phyloP scores from a whole-genome alignment of 30 jellyfish, hydroid and myxozoan species.

The Nemopilema nomurai region DNA sequence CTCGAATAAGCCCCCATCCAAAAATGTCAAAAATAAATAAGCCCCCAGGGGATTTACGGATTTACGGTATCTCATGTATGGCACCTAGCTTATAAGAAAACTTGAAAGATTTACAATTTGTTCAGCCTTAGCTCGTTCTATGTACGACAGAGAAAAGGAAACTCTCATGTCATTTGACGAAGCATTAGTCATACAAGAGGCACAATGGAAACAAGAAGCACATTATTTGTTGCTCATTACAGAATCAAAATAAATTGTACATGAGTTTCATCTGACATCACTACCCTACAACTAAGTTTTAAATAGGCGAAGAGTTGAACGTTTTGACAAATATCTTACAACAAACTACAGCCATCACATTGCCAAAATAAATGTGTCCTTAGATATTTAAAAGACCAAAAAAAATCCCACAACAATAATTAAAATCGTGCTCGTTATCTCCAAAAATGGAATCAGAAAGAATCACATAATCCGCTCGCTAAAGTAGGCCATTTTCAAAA shows the following conservation, averaged over 20 bases:
- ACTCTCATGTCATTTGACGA: too few species aligned
- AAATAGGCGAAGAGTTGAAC: constrained; percentile 12
- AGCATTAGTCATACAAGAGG: neutral
- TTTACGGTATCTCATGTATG: too few species aligned
- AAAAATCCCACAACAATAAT: neutral
- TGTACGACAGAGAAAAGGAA: too few species aligned
- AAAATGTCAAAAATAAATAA: too few species aligned
- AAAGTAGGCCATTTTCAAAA: too few species aligned
- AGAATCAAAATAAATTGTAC: constrained; percentile 16
- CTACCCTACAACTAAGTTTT: neutral
- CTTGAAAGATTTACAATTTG: too few species aligned
- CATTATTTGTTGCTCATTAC: neutral
- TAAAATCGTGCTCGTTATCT: neutral
- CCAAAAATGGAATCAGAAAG: neutral
- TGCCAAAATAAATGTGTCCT: neutral
- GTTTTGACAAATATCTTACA: constrained; percentile 5
- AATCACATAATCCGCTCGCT: neutral
- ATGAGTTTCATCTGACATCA: neutral
- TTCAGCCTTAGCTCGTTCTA: too few species aligned
- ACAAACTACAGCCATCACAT: neutral
- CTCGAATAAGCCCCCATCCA: too few species aligned
- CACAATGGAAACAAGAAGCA: neutral
- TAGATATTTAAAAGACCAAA: neutral
- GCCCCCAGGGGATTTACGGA: too few species aligned
- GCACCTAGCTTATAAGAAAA: too few species aligned